A percentile compares a stretch with the other conserved stretches of the same genome.
Conservation (phyloP, 2,888 invertebrate species). For the Eurytoma adleriae region DNA sequence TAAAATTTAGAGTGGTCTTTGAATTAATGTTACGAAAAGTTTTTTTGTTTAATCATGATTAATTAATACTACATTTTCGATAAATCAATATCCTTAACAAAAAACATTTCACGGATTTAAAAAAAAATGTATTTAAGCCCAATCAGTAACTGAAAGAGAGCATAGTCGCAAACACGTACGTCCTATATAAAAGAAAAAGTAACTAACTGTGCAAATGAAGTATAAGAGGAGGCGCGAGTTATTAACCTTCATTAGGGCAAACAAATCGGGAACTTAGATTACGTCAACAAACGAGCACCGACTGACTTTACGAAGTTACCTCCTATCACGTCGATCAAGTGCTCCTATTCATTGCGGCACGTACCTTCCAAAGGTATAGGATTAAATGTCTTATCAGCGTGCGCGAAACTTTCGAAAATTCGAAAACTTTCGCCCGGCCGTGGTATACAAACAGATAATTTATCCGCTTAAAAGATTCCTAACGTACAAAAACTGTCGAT, state of each 20-base stretch:
- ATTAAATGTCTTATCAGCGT: neutral
- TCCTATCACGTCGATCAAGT: constrained; percentile 25
- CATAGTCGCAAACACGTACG: neutral
- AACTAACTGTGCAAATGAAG: neutral
- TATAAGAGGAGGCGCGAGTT: neutral
- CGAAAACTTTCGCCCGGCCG: neutral
- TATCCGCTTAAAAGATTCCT: neutral
- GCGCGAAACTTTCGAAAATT: neutral
- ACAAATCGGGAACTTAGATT: constrained; percentile 26
- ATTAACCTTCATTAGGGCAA: neutral
- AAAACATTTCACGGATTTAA: too few species aligned
- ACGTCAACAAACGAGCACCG: constrained; percentile 2
- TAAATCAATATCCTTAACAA: too few species aligned
- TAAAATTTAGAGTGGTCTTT: too few species aligned
- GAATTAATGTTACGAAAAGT: too few species aligned
- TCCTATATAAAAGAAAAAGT: neutral
- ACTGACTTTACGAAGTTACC: constrained; percentile 27
- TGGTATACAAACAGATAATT: neutral
- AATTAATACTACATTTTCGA: too few species aligned
- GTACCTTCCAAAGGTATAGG: neutral
- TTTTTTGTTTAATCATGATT: too few species aligned
- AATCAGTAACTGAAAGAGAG: neutral
- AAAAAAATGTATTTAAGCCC: neutral
- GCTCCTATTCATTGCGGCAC: constrained; percentile 6
- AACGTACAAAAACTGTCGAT: too few species aligned